Evolutionary conservation across 2,888 invertebrate species (phyloP).

Genomic region (Drosophila quasianomalipes): DNA sequence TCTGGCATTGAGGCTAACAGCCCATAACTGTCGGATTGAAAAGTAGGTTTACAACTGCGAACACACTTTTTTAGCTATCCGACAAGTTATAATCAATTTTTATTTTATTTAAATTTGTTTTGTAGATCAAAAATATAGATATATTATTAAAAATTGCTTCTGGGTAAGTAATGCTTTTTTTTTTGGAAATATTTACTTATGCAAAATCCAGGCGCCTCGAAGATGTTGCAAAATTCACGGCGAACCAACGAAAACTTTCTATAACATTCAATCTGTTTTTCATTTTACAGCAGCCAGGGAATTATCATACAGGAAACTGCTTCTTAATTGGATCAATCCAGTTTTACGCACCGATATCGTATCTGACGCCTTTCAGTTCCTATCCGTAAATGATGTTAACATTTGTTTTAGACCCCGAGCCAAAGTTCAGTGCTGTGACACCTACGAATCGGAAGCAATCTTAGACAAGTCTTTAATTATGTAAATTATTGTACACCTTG

Average conservation of each 20-base stretch:
- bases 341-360: neutral
- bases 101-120: neutral
- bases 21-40: conserved; percentile 25
- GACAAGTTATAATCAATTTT: neutral
- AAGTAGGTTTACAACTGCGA: conserved; percentile 29
- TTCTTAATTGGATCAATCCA: neutral
- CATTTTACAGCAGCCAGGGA: neutral
- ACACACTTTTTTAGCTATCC: conserved; percentile 39
- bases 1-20: neutral
- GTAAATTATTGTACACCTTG: conserved; percentile 28
- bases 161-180: neutral
- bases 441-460: neutral
- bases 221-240: neutral
- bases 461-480: conserved; percentile 27
- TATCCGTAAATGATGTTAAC: neutral
- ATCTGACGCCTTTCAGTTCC: neutral
- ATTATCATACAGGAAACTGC: neutral
- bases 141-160: neutral
- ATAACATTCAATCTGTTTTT: neutral
- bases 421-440: neutral
- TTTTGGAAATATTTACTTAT: neutral
- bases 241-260: neutral
- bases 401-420: neutral
- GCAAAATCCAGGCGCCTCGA: neutral
- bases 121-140: neutral